These are phyloP conservation scores for Oryzias javanicus DNA, from an alignment of 2,113 vertebrate genomes.

Conservation along the genomic window DNA sequence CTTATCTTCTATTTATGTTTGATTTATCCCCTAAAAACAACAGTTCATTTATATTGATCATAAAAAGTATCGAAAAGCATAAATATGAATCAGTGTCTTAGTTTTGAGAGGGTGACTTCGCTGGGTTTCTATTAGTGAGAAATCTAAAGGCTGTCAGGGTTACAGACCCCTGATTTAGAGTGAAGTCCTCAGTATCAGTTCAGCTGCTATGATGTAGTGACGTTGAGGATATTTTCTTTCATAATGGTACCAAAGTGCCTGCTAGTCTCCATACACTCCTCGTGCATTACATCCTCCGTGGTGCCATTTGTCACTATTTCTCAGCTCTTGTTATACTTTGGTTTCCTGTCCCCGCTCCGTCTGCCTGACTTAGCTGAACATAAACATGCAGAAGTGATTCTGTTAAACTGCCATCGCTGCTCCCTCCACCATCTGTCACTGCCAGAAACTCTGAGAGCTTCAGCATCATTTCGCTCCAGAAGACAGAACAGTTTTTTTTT, in stretches of 20 bases:
- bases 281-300: neutral
- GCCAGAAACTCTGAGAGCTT: constrained; percentile 19
- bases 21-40: too few species aligned
- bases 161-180: neutral
- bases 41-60: too few species aligned
- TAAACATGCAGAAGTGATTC: constrained; percentile 28
- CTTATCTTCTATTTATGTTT: too few species aligned
- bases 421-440: constrained; percentile 28
- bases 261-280: neutral
- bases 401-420: constrained; percentile 20
- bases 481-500: neutral
- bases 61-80: too few species aligned
- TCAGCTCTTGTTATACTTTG: constrained; percentile 6
- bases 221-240: neutral
- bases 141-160: neutral
- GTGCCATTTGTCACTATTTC: constrained; percentile 9
- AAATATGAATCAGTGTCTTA: too few species aligned
- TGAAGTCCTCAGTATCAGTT: neutral
- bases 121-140: too few species aligned
- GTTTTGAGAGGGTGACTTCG: too few species aligned
- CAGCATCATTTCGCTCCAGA: constrained; percentile 22
- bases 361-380: constrained; percentile 2
- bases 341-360: neutral
- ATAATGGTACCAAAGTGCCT: neutral
- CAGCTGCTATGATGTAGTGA: neutral